A percentile compares a stretch with the other conserved stretches of the same genome.
Evolutionary conservation across 2,888 invertebrate genomes (phyloP).

Genomic region (Agrenia bidenticulata): DNA sequence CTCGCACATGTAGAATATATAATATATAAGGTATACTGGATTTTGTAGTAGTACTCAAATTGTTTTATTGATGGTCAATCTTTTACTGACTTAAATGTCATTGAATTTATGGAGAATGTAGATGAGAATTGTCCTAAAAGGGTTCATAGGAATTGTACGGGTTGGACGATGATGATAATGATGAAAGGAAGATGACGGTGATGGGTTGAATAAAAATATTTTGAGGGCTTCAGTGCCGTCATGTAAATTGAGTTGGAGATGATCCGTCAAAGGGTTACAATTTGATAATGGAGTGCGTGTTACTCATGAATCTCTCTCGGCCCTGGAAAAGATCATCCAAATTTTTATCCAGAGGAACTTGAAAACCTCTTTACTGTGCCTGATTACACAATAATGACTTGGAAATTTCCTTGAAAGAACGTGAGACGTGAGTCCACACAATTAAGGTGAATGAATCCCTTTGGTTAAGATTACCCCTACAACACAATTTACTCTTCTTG

Average conservation of each 20-base stretch:
- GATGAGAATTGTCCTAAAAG: too few relatives aligned
- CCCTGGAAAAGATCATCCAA: neutral
- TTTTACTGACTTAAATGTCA: too few relatives aligned
- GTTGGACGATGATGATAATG: neutral
- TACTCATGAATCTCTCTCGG: too few relatives aligned
- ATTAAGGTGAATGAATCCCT: constrained; percentile 15
- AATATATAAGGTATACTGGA: too few relatives aligned
- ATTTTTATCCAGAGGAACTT: neutral
- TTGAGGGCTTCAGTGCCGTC: neutral
- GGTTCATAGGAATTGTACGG: too few relatives aligned
- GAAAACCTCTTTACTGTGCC: constrained; percentile 10
- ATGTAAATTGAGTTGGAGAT: too few relatives aligned
- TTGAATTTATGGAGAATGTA: too few relatives aligned
- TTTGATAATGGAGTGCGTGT: too few relatives aligned
- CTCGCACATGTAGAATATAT: too few relatives aligned
- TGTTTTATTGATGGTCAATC: too few relatives aligned
- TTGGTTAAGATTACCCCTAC: neutral
- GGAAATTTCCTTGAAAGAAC: neutral
- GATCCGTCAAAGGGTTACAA: too few relatives aligned
- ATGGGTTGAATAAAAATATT: constrained; percentile 9
- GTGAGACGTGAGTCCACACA: constrained; percentile 16
- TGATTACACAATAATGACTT: constrained; percentile 26
- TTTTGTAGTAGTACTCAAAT: too few relatives aligned
- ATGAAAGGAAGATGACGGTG: neutral
- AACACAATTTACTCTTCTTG: neutral